phyloP scores from a whole-genome alignment of 2,888 invertebrate species.

The Drosophila peninsularis region DNA sequence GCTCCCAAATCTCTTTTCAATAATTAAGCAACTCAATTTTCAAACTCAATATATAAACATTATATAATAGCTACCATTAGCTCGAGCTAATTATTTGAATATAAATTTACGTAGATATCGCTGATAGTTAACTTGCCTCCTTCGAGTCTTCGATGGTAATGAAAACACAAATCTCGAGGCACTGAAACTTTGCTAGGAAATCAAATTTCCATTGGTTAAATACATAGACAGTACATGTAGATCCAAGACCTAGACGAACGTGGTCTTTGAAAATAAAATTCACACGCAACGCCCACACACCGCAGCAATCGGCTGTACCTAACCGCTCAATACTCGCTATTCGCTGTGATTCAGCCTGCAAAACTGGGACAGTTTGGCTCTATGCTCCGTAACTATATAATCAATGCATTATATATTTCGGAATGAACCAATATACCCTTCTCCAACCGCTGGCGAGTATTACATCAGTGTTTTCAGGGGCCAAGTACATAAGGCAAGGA shows the following conservation, averaged over 20 bases:
- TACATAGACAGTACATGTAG: constrained; percentile 19
- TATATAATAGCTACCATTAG: no score
- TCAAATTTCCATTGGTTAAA: constrained; percentile 15
- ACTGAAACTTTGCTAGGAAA: constrained; percentile 35
- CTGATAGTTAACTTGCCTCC: constrained; percentile 57
- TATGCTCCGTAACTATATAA: no score
- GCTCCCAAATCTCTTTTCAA: background rate
- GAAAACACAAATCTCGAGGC: constrained; percentile 50
- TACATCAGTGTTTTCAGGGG: constrained; percentile 7
- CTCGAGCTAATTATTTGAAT: background rate
- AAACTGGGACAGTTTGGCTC: background rate
- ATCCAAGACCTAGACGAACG: constrained; percentile 19
- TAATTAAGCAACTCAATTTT: background rate
- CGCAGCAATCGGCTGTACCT: background rate
- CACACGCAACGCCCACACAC: constrained; percentile 53
- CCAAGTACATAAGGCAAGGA: constrained; percentile 52
- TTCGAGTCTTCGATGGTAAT: constrained; percentile 64
- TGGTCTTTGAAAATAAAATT: constrained; percentile 45
- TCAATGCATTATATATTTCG: no score
- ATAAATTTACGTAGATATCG: background rate
- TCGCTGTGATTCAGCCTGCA: background rate
- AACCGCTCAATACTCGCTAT: background rate
- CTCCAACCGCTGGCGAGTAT: background rate
- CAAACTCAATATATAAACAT: no score
- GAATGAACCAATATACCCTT: background rate